Base-by-base conservation (phyloP, 1,140 invertebrate genomes). In the Triops cancriformis region DNA sequence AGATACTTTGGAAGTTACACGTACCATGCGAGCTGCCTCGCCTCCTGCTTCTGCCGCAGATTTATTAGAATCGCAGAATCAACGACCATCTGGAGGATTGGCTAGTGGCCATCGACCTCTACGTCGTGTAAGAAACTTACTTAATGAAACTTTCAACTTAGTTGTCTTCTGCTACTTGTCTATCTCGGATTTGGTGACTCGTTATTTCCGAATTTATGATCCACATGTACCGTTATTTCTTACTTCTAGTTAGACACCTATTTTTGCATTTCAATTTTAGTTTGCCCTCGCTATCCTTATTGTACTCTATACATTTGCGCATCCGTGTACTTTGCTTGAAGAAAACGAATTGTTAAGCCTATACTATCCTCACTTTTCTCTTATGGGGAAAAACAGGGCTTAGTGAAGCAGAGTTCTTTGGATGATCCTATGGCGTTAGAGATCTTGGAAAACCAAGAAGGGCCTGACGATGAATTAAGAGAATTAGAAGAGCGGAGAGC, bases 31-130 rank as follows among this genome's bases (percentile, higher is more conserved):
- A 82, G 92, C 97, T 1, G 95, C 95, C 76, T 97, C 96, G 23
- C 97, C 97, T 27, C 97, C 97, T 14, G 92, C 94, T 0, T 96
- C 92, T 85, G 95, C 95, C 45, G 91, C 92, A 28, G 96, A 98
- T 85, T 89, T 97, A 79, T 86, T 98, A 73, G 96, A 98, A 84
- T 91, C 91, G 78, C 93, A 94, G 85, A 94, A 94, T 85, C 90
- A 91, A 80, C 91, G 91, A 81, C 88, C 90, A 80, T 91, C 89
- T 82, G 51, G 51, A n/a, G 23, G 51, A 18, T n/a, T 64, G 23
- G 80, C 79, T 64, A 79, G 79, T 51, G 81, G 81, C 42, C 86
- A 85, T 78, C 86, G 88, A 79, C 88, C 88, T 72, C 89, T 90
- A 80, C 86, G 90, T 83, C 82, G 90, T 78, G 88, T 89, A 85